A percentile compares a stretch with the other conserved stretches of the same genome.
These are phyloP conservation scores for Accipiter cooperii DNA, from an alignment of 2,113 vertebrate species.

Conservation along the genomic window DNA sequence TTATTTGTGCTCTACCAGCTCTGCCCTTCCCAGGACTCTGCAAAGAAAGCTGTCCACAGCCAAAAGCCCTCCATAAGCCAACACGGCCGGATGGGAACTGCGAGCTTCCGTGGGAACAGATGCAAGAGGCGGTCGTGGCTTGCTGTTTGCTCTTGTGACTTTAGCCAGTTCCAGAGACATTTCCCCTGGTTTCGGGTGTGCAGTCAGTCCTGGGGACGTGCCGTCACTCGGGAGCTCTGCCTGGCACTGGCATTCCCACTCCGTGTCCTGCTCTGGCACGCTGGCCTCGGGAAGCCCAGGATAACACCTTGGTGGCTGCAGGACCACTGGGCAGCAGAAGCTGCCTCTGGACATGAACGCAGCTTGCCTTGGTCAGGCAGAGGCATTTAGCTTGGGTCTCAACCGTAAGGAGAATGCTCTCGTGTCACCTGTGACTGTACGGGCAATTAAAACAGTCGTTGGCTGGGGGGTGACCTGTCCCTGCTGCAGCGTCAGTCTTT, in stretches of 20 bases:
- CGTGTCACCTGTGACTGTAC: not conserved
- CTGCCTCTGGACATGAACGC: accelerated
- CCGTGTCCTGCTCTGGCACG: not conserved
- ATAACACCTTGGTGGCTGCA: not conserved
- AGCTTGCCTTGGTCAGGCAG: not conserved
- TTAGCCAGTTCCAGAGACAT: not conserved
- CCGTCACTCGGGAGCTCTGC: not conserved
- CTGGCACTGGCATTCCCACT: not conserved
- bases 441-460: accelerated
- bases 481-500: not conserved
- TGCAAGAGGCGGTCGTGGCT: not conserved
- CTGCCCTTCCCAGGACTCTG: not conserved
- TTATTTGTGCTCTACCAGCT: not conserved
- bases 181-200: not conserved
- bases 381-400: not conserved
- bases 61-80: not conserved
- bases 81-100: not conserved
- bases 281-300: not conserved
- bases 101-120: not conserved
- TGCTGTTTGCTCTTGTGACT: not conserved
- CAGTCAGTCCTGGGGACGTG: not conserved
- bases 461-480: not conserved
- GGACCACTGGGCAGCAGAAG: not conserved
- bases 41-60: not conserved
- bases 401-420: not conserved